Base-by-base conservation (phyloP, 2,113 vertebrate genomes). In the Centropus bengalensis region DNA sequence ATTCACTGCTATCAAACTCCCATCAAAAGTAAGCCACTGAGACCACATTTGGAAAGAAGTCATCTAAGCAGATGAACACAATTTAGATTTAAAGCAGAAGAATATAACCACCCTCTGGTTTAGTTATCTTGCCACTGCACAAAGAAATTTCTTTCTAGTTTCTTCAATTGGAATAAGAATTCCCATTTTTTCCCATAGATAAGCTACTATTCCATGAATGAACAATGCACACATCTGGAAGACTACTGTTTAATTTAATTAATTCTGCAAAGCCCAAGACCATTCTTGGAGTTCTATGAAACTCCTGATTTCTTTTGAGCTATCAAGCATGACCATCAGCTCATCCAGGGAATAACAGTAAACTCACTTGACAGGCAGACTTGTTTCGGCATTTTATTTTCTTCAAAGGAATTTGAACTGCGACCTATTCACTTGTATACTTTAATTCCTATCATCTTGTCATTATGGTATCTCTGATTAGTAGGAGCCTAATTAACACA, bases 321-420 rank as follows among this genome's bases (percentile, higher is more conserved):
- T 63, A 60, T 75, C 64, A 92, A 84, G 81, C 73, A 74, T 13
- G 47, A 80, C 77, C 3, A 0, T 52, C 5, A 9, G 36, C 38
- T 93, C 73, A 83, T 58, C 59, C 84, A 59, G 27, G 52, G 73
- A 86, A 7, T 52, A 92, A 75, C 60, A 94, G 42, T 55, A 63
- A 86, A 88, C 62, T 64, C 79, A 49, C 47, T 45, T 80, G 85
- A 86, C 79, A 88, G 69, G 56, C 86, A 71, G 33, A 69, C 36
- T 94, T 86, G 55, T 66, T 94, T n/a, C 62, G 79, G 30, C 62
- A 52, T 14, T 74, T 64, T 15, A 20, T 66, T 76, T 88, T 77
- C 83, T 93, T 80, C 82, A 62, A n/a, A 94, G 80, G 59, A 88
- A 94, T 87, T 38, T 87, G 45, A 83, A 70, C 63, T 77, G 59